Conservation (phyloP, 2,113 vertebrate genomes). For the Colius striatus region DNA sequence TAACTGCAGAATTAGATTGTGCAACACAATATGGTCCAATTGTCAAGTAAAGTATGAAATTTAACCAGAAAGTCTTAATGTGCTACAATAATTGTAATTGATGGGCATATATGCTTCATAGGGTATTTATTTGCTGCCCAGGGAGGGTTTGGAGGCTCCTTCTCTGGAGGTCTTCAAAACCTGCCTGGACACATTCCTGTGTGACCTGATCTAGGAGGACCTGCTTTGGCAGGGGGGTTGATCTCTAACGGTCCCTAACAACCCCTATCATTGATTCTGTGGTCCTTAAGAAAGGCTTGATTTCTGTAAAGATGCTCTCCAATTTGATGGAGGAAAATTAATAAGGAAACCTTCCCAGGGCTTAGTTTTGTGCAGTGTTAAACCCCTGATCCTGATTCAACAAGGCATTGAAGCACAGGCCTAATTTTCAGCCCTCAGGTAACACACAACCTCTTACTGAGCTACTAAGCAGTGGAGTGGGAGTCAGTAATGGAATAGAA, state of each 20-base stretch:
- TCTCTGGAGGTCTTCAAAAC: too few relatives aligned
- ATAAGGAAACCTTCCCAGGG: background rate
- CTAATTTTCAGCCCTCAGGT: constrained; percentile 24
- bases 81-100: background rate
- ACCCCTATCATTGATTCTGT: background rate
- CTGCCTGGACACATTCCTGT: too few relatives aligned
- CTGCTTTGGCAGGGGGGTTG: too few relatives aligned
- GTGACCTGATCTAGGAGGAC: too few relatives aligned
- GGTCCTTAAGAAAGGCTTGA: background rate
- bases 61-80: background rate
- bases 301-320: background rate
- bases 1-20: background rate
- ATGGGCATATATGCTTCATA: background rate
- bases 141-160: too few relatives aligned
- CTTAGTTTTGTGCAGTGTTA: background rate
- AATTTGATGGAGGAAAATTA: background rate
- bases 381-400: background rate
- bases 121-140: background rate
- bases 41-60: background rate
- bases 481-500: constrained; percentile 22
- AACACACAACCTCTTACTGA: background rate
- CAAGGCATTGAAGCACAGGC: background rate
- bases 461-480: background rate
- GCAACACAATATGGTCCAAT: background rate
- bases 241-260: too few relatives aligned